Evolutionary conservation across 53 echinoderm and acorn worm species (phyloP).

Genomic region (Stichopus horrens): DNA sequence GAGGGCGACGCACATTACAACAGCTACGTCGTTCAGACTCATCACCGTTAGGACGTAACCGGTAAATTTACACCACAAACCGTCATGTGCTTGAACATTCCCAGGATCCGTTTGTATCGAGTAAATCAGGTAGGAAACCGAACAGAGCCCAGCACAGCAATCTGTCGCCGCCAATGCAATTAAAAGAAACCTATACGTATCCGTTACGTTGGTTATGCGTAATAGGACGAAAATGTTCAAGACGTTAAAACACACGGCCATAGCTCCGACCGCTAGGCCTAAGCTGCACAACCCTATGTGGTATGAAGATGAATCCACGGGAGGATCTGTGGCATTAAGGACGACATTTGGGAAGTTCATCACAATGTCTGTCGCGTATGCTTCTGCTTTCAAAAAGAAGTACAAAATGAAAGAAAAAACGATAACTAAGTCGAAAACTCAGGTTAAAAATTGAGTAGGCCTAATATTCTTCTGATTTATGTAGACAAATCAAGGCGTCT

Average conservation of each 20-base stretch:
- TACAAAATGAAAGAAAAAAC: neutral
- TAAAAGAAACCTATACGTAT: conserved; percentile 17
- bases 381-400: neutral
- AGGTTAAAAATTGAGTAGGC: too few species aligned
- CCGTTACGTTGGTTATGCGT: conserved; percentile 18
- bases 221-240: conserved; percentile 11
- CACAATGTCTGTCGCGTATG: neutral
- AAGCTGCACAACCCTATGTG: neutral
- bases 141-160: neutral
- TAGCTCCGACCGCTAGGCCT: neutral
- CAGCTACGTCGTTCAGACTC: conserved; percentile 9
- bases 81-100: neutral
- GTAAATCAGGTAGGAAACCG: conserved; percentile 12
- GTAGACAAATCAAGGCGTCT: too few species aligned
- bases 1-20: conserved; percentile 32
- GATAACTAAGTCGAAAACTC: neutral
- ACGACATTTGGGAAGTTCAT: neutral
- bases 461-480: too few species aligned
- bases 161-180: conserved; percentile 19
- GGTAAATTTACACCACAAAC: conserved; percentile 4
- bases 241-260: conserved; percentile 3
- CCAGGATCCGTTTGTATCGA: conserved; percentile 17
- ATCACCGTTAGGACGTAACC: conserved; percentile 18
- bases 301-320: neutral
- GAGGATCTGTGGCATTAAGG: neutral